Percentiles rank a stretch among this genome's conserved stretches.
Evolutionary conservation across 53 echinoderm and acorn worm species (phyloP).

Genomic region (Pentamera pediparva): DNA sequence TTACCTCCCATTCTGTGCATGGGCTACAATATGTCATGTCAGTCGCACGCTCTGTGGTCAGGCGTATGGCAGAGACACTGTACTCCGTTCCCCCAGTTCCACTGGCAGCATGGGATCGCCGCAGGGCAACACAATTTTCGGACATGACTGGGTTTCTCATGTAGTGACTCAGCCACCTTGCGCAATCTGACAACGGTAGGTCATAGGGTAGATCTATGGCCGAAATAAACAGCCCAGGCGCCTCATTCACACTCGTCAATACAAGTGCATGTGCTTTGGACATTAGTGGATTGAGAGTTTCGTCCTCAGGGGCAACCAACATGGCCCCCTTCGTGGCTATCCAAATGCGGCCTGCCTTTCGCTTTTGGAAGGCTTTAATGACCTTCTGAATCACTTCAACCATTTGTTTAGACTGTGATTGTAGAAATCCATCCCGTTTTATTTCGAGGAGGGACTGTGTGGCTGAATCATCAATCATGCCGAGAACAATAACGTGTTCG

Average conservation of each 20-base stretch:
- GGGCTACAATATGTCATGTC: neutral
- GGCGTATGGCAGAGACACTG: neutral
- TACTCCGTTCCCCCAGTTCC: no score
- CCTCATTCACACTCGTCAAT: conserved; percentile 40
- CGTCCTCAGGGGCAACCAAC: neutral
- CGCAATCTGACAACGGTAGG: neutral
- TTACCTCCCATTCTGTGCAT: neutral
- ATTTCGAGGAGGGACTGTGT: neutral
- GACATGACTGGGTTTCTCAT: neutral
- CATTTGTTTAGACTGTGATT: neutral
- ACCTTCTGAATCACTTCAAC: neutral
- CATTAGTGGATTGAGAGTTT: conserved; percentile 35
- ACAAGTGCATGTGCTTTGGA: neutral
- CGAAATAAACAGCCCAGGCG: conserved; percentile 14
- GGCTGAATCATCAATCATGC: neutral
- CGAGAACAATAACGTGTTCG: neutral
- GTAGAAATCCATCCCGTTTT: neutral
- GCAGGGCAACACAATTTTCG: neutral
- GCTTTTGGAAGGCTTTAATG: neutral
- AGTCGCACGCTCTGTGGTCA: neutral
- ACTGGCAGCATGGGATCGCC: no score
- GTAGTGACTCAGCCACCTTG: neutral
- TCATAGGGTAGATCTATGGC: conserved; percentile 28
- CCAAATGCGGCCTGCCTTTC: neutral
- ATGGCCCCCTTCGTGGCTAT: conserved; percentile 28